These are phyloP conservation scores for Acrocephalus arundinaceus DNA, from an alignment of 2,113 vertebrate species.

Conservation along the genomic window DNA sequence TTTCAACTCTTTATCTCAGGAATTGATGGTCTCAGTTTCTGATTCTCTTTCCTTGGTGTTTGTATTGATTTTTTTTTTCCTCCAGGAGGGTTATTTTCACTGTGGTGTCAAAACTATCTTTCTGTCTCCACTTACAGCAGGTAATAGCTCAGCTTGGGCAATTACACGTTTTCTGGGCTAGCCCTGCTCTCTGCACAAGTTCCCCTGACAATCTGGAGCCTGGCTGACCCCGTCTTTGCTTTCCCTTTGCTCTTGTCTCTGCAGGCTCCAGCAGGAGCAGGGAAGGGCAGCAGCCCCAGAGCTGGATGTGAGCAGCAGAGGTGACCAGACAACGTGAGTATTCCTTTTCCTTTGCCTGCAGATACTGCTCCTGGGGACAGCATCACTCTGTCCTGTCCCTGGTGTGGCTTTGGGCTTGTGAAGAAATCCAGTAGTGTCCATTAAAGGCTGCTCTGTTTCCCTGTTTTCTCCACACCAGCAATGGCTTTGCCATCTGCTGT, in stretches of 20 bases:
- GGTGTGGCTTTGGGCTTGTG: neutral
- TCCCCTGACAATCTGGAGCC: neutral
- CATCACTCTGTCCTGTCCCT: neutral
- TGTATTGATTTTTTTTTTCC: constrained; percentile 47
- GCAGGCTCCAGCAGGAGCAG: rapidly evolving
- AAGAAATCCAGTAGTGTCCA: neutral
- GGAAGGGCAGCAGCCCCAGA: neutral
- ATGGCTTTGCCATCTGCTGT: neutral
- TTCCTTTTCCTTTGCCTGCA: neutral
- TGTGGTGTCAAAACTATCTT: constrained; percentile 40
- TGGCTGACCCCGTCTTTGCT: neutral
- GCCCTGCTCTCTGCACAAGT: neutral
- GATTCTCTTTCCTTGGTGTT: constrained; percentile 44
- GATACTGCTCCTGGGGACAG: rapidly evolving
- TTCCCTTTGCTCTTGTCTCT: neutral
- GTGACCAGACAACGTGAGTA: neutral
- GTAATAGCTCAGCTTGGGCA: constrained; percentile 37
- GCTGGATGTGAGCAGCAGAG: neutral
- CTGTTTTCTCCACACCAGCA: neutral
- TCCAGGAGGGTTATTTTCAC: constrained; percentile 61
- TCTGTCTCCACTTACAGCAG: constrained; percentile 44
- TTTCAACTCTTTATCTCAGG: constrained; percentile 46
- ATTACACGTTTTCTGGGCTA: neutral
- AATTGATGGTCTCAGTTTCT: constrained; percentile 39
- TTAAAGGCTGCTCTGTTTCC: neutral